These are phyloP conservation scores for Cottoperca gobio DNA, from an alignment of 2,797 vertebrate genomes.

Conservation along the genomic window DNA sequence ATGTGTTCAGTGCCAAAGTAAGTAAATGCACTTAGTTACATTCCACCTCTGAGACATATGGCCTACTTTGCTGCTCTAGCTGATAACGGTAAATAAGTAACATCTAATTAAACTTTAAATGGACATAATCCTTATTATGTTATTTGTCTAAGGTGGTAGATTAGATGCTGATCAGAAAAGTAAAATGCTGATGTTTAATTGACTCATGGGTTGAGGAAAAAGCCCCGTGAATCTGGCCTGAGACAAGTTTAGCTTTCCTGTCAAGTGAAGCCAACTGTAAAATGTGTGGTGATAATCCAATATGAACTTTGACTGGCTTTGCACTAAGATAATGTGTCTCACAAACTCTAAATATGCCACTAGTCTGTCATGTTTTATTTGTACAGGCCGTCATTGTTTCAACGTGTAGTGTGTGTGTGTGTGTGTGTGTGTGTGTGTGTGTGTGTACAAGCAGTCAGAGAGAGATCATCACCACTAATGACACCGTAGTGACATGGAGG, in stretches of 20 bases:
- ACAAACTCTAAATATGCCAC: slow-evolving; percentile 7
- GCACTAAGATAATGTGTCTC: slow-evolving; percentile 7
- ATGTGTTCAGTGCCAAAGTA: too few relatives aligned
- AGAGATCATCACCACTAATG: slow-evolving; percentile 11
- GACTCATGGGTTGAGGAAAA: slow-evolving; percentile 4
- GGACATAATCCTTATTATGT: slow-evolving; percentile 18
- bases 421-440: background rate
- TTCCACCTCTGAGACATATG: background rate
- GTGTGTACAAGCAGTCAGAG: background rate
- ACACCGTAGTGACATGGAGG: slow-evolving; percentile 22
- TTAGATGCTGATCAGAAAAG: slow-evolving; percentile 18
- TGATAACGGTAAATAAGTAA: background rate
- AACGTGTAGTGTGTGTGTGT: background rate
- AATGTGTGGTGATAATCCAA: slow-evolving; percentile 34
- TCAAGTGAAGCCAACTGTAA: slow-evolving; percentile 42
- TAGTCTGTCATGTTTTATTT: slow-evolving; percentile 12
- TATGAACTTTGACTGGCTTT: slow-evolving; percentile 45
- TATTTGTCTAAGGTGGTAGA: slow-evolving; percentile 1
- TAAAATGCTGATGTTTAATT: slow-evolving; percentile 28
- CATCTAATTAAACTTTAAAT: background rate
- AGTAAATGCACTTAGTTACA: too few relatives aligned
- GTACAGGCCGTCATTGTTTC: background rate
- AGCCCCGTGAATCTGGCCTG: slow-evolving; percentile 5
- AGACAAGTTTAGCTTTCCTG: slow-evolving; percentile 27
- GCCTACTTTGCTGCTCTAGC: background rate